These are phyloP conservation scores for Excalfactoria chinensis DNA, from an alignment of 2,113 vertebrate genomes.

Conservation along the genomic window DNA sequence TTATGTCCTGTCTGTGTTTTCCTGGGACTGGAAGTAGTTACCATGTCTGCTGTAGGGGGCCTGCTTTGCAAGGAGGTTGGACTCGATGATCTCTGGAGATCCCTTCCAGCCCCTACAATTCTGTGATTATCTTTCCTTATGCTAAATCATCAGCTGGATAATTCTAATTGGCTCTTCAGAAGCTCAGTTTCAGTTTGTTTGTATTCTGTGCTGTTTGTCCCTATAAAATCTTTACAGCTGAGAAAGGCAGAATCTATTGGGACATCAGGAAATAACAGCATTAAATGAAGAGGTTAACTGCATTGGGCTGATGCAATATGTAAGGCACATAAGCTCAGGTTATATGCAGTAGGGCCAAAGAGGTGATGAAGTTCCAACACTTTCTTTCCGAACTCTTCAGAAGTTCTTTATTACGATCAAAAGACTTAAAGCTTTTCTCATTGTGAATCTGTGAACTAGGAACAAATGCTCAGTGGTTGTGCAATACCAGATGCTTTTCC, in stretches of 20 bases:
- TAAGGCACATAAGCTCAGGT: background rate
- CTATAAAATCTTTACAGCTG: background rate
- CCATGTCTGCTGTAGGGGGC: background rate
- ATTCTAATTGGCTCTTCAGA: background rate
- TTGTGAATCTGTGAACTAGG: background rate
- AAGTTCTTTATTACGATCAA: background rate
- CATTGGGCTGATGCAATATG: background rate
- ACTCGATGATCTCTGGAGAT: too few species aligned
- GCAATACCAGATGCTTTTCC: background rate
- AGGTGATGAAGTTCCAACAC: background rate
- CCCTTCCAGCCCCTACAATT: too few species aligned
- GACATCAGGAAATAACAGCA: background rate
- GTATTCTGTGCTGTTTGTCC: background rate
- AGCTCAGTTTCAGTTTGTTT: background rate
- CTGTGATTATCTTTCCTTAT: background rate
- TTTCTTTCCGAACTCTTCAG: background rate
- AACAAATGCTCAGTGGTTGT: background rate
- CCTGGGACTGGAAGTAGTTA: background rate
- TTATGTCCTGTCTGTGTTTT: background rate
- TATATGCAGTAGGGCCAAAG: background rate
- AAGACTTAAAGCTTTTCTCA: background rate
- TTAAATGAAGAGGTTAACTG: background rate
- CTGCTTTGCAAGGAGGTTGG: too few species aligned
- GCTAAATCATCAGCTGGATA: background rate
- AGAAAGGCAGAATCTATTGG: slow-evolving; percentile 9